A percentile compares a stretch with the other conserved stretches of the same genome.
phyloP scores from a whole-genome alignment of 2,888 invertebrate species.

The Pherbina coryleti region DNA sequence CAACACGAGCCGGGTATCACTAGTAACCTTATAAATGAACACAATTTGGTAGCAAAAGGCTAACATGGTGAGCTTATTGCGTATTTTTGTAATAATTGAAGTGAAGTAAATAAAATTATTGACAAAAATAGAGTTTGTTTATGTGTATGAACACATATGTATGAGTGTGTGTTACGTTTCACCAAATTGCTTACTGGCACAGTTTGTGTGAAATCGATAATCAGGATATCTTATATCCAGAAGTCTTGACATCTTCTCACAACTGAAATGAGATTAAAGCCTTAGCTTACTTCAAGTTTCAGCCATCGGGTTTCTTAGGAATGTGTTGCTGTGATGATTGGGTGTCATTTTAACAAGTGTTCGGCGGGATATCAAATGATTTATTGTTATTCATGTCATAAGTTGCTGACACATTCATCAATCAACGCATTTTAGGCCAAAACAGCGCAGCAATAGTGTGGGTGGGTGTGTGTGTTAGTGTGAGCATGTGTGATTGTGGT shows the following conservation, averaged over 20 bases:
- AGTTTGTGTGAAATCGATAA: background rate
- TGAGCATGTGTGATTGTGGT: background rate
- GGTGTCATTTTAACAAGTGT: background rate
- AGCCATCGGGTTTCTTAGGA: background rate
- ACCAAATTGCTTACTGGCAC: background rate
- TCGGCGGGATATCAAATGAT: slow-evolving; percentile 54
- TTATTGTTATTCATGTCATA: slow-evolving; percentile 69
- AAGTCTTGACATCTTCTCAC: background rate
- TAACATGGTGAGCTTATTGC: too few relatives aligned
- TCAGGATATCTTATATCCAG: background rate
- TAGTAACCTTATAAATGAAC: too few relatives aligned
- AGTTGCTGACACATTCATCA: slow-evolving; percentile 68
- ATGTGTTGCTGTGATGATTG: background rate
- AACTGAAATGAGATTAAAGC: background rate
- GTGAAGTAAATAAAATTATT: too few relatives aligned
- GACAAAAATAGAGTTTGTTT: too few relatives aligned
- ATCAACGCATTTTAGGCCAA: slow-evolving; percentile 61
- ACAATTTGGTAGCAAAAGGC: too few relatives aligned
- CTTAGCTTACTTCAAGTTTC: background rate
- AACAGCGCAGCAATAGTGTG: background rate
- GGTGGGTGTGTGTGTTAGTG: background rate
- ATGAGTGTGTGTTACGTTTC: background rate
- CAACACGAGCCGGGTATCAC: too few relatives aligned
- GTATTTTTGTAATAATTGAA: too few relatives aligned
- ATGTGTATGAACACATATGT: too few relatives aligned